A percentile compares a stretch with the other conserved stretches of the same genome.
These are phyloP conservation scores for Charina bottae DNA, from an alignment of 2,113 vertebrate species.

Conservation along the genomic window DNA sequence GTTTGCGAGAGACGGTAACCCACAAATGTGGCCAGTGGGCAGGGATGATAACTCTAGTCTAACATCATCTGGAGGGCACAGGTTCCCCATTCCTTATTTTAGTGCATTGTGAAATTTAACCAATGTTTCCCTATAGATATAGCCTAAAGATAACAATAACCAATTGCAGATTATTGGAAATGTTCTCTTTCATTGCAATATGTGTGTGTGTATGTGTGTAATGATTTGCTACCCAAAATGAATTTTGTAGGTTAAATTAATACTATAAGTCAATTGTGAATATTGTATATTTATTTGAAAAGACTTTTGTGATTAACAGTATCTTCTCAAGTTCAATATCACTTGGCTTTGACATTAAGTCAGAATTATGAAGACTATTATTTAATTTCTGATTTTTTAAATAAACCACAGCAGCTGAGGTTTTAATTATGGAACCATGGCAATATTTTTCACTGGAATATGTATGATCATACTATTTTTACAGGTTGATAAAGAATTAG, in stretches of 20 bases:
- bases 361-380: background rate
- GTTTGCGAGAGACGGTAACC: background rate
- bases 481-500: constrained; percentile 91
- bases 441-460: background rate
- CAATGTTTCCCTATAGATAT: background rate
- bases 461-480: constrained; percentile 26
- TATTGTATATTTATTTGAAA: background rate
- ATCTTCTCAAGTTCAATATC: background rate
- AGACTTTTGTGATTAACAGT: background rate
- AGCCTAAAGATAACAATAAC: background rate
- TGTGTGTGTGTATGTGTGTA: background rate
- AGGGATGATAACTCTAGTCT: background rate
- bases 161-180: background rate
- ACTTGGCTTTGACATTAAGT: background rate
- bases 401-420: background rate
- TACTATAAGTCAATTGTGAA: background rate
- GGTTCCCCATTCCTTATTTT: background rate
- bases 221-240: background rate
- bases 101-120: background rate
- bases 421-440: background rate
- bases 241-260: background rate
- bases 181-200: background rate
- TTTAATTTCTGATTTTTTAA: background rate
- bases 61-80: background rate
- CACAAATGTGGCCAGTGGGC: background rate